Evolutionary conservation across 2,113 vertebrate species (phyloP).

Genomic region (Prochilodus magdalenae): DNA sequence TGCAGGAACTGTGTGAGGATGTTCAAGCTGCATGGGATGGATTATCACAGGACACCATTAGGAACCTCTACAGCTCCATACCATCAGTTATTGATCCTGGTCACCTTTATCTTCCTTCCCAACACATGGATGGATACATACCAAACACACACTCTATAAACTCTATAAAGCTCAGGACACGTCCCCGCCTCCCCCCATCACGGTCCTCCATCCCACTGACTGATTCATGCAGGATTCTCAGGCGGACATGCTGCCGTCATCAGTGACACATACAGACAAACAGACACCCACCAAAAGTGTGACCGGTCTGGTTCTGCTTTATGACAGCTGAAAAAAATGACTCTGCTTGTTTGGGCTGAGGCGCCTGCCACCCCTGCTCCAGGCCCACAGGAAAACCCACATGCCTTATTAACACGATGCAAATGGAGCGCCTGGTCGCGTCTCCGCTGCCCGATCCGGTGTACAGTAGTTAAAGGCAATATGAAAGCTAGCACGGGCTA

Average conservation of each 20-base stretch:
- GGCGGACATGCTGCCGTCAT: not conserved
- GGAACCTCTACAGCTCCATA: too few species aligned
- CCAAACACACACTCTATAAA: too few species aligned
- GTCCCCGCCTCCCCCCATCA: not conserved
- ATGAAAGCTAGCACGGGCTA: not conserved
- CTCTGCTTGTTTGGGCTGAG: too few species aligned
- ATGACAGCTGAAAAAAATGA: not conserved
- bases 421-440: not conserved
- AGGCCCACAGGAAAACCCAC: not conserved
- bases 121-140: too few species aligned
- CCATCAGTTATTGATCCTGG: too few species aligned
- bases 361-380: too few species aligned
- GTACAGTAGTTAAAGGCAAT: not conserved
- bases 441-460: not conserved
- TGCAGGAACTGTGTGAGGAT: too few species aligned
- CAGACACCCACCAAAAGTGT: not conserved
- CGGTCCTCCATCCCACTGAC: not conserved
- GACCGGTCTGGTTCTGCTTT: not conserved
- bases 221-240: constrained; percentile 5
- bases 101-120: too few species aligned
- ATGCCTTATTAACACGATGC: too few species aligned
- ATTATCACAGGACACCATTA: too few species aligned
- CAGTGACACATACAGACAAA: not conserved
- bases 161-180: too few species aligned
- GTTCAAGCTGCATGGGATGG: too few species aligned